phyloP scores from a whole-genome alignment of 2,888 invertebrate species.

The Eupithecia exiguata region DNA sequence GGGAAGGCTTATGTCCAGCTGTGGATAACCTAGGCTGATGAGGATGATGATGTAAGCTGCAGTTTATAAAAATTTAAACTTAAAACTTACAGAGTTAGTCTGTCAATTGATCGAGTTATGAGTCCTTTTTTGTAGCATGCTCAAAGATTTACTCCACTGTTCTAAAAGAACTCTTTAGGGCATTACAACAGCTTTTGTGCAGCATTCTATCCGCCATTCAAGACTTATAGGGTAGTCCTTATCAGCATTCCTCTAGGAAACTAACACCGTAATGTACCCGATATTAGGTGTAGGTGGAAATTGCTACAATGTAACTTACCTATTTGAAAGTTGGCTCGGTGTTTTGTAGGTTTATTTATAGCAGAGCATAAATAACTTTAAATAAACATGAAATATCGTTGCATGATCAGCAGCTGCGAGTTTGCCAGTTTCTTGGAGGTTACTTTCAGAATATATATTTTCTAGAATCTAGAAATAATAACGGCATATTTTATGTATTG shows the following conservation, averaged over 20 bases:
- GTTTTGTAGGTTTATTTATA: constrained; percentile 18
- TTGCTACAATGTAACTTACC: constrained; percentile 27
- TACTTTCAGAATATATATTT: background rate
- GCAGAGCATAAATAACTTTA: constrained; percentile 4
- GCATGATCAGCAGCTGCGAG: background rate
- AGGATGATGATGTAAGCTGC: too few relatives aligned
- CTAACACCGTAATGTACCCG: constrained; percentile 6
- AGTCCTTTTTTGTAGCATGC: background rate
- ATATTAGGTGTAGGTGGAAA: constrained; percentile 23
- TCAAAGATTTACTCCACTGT: background rate
- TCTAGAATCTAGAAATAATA: background rate
- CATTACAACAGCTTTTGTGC: background rate
- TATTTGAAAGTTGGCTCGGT: constrained; percentile 22
- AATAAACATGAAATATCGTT: constrained; percentile 5
- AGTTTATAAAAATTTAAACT: too few relatives aligned
- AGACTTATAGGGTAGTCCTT: constrained; percentile 17
- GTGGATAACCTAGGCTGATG: too few relatives aligned
- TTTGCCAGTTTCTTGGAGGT: background rate
- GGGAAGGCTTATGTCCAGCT: too few relatives aligned
- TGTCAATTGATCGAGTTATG: too few relatives aligned
- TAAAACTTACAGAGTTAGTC: too few relatives aligned
- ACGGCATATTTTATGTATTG: background rate
- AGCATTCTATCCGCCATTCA: constrained; percentile 14
- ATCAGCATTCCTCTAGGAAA: constrained; percentile 31
- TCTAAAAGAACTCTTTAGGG: background rate